These are phyloP conservation scores for Crossocerus cetratus DNA, from an alignment of 2,888 invertebrate species.

Conservation along the genomic window DNA sequence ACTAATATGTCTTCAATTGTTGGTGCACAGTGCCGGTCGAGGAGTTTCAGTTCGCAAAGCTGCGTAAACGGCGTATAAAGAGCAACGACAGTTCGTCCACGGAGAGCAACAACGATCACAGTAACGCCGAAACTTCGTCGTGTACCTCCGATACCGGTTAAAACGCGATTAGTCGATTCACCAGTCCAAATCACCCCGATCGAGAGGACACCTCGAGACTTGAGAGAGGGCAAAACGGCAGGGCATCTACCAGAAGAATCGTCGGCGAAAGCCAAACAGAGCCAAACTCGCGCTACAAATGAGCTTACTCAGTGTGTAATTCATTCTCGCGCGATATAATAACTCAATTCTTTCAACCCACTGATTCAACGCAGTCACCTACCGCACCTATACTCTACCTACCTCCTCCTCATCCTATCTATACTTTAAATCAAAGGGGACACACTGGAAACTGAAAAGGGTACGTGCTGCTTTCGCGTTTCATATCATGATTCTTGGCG, in stretches of 20 bases:
- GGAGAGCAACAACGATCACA: conserved; percentile 75
- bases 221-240: conserved; percentile 1
- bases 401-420: no score
- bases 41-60: conserved; percentile 76
- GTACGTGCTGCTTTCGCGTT: no score
- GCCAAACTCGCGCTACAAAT: no score
- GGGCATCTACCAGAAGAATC: background rate
- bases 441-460: no score
- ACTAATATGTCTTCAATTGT: conserved; percentile 63
- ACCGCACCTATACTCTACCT: no score
- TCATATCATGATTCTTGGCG: no score
- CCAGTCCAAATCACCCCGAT: background rate
- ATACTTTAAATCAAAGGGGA: no score
- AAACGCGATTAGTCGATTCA: conserved; percentile 25
- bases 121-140: conserved; percentile 72
- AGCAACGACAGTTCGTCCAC: conserved; percentile 75
- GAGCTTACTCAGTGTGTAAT: no score
- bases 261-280: background rate
- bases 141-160: conserved; percentile 73
- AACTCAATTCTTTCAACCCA: no score
- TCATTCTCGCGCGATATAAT: no score
- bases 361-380: no score
- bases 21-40: conserved; percentile 74
- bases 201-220: conserved; percentile 3
- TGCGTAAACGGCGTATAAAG: conserved; percentile 72